Conservation (phyloP, 2,888 invertebrate genomes). For the Eledona agricola region DNA sequence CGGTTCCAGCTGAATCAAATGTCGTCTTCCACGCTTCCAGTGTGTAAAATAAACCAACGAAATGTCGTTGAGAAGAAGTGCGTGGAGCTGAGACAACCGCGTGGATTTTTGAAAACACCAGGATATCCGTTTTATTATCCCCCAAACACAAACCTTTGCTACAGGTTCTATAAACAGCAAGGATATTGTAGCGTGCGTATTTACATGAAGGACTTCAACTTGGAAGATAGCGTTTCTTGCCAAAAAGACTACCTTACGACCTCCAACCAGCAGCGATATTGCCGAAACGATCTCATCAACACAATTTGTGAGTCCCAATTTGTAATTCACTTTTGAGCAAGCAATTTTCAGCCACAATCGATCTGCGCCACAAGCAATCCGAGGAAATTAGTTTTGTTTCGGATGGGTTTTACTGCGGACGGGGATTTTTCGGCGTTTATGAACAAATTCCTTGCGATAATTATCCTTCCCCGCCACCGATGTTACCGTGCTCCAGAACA, state of each 20-base stretch:
- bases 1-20: constrained; percentile 42
- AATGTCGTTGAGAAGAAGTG: constrained; percentile 47
- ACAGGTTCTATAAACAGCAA: constrained; percentile 58
- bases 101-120: constrained; percentile 62
- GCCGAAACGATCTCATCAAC: constrained; percentile 59
- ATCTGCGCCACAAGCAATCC: constrained; percentile 42
- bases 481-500: constrained; percentile 30
- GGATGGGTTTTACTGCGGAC: constrained; percentile 56
- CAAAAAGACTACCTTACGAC: constrained; percentile 61
- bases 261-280: constrained; percentile 57
- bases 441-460: constrained; percentile 59
- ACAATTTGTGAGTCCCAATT: constrained; percentile 54
- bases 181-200: constrained; percentile 60
- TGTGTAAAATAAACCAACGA: constrained; percentile 32
- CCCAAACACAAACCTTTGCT: constrained; percentile 60
- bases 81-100: constrained; percentile 50
- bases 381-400: constrained; percentile 60
- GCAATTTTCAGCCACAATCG: constrained; percentile 44
- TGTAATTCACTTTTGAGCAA: constrained; percentile 18
- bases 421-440: constrained; percentile 62
- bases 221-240: constrained; percentile 61
- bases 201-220: constrained; percentile 61
- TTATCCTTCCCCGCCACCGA: constrained; percentile 33
- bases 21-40: constrained; percentile 32
- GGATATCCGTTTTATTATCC: constrained; percentile 63